A percentile compares a stretch with the other conserved stretches of the same genome.
phyloP scores from a whole-genome alignment of 2,113 vertebrate species.

The Phylloscopus trochilus region DNA sequence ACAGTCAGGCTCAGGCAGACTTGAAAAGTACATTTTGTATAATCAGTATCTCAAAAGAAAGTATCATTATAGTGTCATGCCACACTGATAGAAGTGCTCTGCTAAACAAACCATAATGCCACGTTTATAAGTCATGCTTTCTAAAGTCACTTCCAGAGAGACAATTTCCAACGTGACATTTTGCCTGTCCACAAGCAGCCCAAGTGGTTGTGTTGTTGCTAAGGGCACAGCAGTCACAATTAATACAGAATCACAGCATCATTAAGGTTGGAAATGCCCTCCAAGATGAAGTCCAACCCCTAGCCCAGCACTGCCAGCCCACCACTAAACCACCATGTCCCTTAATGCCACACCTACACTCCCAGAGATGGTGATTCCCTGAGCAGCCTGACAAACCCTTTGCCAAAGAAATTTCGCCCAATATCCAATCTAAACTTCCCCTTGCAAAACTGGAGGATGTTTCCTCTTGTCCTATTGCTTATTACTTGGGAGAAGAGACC shows the following conservation, averaged over 20 bases:
- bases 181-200: neutral
- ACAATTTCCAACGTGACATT: neutral
- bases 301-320: neutral
- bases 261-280: neutral
- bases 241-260: rapidly evolving
- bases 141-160: neutral
- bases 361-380: neutral
- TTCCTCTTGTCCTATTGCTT: neutral
- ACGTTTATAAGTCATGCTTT: neutral
- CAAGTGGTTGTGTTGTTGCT: neutral
- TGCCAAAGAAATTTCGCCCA: neutral
- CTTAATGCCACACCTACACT: neutral
- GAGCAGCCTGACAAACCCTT: neutral
- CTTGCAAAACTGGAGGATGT: neutral
- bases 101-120: neutral
- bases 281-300: neutral
- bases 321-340: neutral
- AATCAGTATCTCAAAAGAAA: neutral
- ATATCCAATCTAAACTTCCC: neutral
- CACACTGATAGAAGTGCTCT: neutral
- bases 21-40: neutral
- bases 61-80: neutral
- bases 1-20: neutral
- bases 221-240: neutral
- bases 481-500: neutral